Percentiles rank a stretch among this genome's conserved stretches.
These are phyloP conservation scores for Eurypyga helias DNA, from an alignment of 2,113 vertebrate genomes.

Conservation along the genomic window DNA sequence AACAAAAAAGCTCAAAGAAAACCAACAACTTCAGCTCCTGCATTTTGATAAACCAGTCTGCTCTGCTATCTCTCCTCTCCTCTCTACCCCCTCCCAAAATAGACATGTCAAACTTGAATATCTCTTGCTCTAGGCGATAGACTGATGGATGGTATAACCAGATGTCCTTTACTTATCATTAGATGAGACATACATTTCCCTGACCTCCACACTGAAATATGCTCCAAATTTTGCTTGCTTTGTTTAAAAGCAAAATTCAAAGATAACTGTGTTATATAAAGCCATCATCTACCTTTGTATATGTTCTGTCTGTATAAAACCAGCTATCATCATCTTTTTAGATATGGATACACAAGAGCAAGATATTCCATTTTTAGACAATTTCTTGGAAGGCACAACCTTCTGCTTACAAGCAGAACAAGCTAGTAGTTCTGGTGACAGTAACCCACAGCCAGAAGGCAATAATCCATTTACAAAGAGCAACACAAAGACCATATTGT, in stretches of 20 bases:
- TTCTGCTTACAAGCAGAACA: conserved; percentile 1
- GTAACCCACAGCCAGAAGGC: conserved; percentile 33
- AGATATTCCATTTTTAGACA: conserved; percentile 29
- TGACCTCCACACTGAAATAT: neutral
- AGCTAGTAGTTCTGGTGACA: neutral
- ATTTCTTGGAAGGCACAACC: conserved; percentile 20
- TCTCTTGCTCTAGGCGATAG: conserved; percentile 35
- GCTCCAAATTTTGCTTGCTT: neutral
- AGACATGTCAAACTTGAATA: conserved; percentile 46
- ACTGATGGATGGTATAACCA: conserved; percentile 32
- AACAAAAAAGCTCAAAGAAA: neutral
- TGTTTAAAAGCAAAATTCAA: neutral
- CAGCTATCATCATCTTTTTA: neutral
- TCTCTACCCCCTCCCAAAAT: neutral
- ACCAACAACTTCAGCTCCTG: neutral
- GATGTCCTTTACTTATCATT: conserved; percentile 56
- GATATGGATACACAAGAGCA: neutral
- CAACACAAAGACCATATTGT: neutral
- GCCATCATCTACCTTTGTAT: neutral
- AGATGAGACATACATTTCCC: neutral
- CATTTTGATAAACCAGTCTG: neutral
- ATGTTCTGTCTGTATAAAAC: neutral
- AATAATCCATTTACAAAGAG: conserved; percentile 30
- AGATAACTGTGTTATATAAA: neutral
- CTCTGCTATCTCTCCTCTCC: neutral